These are phyloP conservation scores for Chouioia cunea DNA, from an alignment of 2,888 invertebrate species.

Conservation along the genomic window DNA sequence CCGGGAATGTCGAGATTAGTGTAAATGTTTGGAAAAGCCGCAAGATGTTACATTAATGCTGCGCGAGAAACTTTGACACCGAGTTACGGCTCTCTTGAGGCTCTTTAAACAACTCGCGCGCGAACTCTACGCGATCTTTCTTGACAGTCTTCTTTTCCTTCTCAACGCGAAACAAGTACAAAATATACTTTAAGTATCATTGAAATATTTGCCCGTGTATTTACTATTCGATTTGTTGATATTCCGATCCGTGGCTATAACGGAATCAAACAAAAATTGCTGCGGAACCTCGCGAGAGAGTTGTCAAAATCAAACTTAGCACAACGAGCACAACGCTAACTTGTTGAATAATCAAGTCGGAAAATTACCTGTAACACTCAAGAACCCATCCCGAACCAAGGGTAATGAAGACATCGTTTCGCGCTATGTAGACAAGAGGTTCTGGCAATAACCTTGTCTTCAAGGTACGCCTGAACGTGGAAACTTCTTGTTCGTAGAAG, in stretches of 20 bases:
- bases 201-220: no score
- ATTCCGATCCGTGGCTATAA: no score
- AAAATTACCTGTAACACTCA: slow-evolving; percentile 84
- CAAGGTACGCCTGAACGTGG: slow-evolving; percentile 84
- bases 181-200: no score
- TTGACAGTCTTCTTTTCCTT: slow-evolving; percentile 4
- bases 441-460: slow-evolving; percentile 87
- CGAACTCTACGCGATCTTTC: neutral
- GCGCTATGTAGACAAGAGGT: slow-evolving; percentile 83
- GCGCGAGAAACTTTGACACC: neutral
- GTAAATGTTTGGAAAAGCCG: slow-evolving; percentile 37
- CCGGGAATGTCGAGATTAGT: slow-evolving; percentile 25
- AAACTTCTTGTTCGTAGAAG: slow-evolving; percentile 94
- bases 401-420: slow-evolving; percentile 88
- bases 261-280: no score
- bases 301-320: no score
- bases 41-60: slow-evolving; percentile 19
- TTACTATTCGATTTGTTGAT: no score
- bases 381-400: slow-evolving; percentile 85
- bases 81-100: slow-evolving; percentile 16
- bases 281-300: no score
- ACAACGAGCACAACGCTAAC: no score
- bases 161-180: neutral
- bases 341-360: neutral
- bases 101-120: slow-evolving; percentile 9